Evolutionary conservation across 2,113 vertebrate genomes (phyloP), one percentile per base, ranked within the genome.

Genomic region (Rhizomys pruinosus): DNA sequence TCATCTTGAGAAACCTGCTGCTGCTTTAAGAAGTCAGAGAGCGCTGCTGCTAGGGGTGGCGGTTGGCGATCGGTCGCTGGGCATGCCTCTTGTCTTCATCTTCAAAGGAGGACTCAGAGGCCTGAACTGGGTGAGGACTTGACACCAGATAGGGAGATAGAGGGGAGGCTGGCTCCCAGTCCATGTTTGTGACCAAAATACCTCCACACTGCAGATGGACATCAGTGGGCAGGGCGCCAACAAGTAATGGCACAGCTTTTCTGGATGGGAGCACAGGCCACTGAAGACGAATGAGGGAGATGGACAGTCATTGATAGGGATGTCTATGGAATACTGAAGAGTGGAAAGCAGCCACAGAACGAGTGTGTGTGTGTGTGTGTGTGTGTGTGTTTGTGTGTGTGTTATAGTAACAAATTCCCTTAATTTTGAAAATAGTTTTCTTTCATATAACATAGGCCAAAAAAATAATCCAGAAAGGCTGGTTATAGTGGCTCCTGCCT

Each of bases 231-330:
- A 4, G 8, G 12, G 16, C n/a, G 47, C 69, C 89, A 68, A 80
- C 69, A 77, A 78, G 55, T 55, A 55, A 57, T 11, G 66, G 39
- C 13, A 0, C 4, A 2, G n/a, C 7, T 63, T 2, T 27, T 55
- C 10, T 9, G 44, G 15, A 27, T 39, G 63, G 86, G 82, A 74
- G 57, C 5, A 84, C 52, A 23, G 68, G 52, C 13, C 82, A 57
- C 90, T 84, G 80, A 91, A 69, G 68, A 73, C n/a, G 42, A 87
- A 69, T 73, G 89, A 63, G 57, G 61, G 44, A 2, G 27, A 78
- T 25, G 52, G 82, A n/a, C 39, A 23, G 76, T 63, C 59, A 85
- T 52, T 27, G 57, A 74, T 37, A 80, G 88, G 68, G 61, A 42
- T 73, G 77, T 78, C 55, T 29, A 1, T 47, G 89, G 55, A 59